A percentile compares a stretch with the other conserved stretches of the same genome.
These are phyloP conservation scores for Pentalonia nigronervosa DNA, from an alignment of 1,140 invertebrate species.

Conservation along the genomic window DNA sequence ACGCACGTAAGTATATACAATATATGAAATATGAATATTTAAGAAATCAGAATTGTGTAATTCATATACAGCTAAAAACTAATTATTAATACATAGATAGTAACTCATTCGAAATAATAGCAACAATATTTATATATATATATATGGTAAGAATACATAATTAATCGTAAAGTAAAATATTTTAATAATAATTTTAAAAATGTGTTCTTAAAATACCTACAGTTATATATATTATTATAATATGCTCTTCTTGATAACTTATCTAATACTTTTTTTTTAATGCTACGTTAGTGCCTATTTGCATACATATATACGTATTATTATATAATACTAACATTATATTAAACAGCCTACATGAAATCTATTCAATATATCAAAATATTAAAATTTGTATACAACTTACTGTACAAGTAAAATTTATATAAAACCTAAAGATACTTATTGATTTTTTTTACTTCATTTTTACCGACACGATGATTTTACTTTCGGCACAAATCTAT, in stretches of 20 bases:
- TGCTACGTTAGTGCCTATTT: neutral
- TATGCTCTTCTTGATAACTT: neutral
- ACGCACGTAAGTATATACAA: neutral
- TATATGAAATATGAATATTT: neutral
- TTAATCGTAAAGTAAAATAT: neutral
- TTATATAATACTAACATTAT: neutral
- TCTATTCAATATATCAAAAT: neutral
- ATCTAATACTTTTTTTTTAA: neutral
- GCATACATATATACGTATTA: neutral
- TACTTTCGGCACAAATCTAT: neutral
- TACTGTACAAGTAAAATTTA: neutral
- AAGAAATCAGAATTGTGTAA: neutral
- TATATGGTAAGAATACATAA: neutral
- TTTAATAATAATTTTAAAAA: neutral
- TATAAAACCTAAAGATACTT: neutral
- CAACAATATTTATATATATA: neutral
- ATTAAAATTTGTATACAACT: neutral
- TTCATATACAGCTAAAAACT: neutral
- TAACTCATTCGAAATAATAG: neutral
- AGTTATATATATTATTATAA: neutral
- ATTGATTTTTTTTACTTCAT: neutral
- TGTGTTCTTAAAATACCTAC: neutral
- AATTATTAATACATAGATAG: neutral
- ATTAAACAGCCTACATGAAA: neutral
- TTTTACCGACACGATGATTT: neutral